phyloP scores from a whole-genome alignment of 2,113 vertebrate genomes.

The Serilophus lunatus region DNA sequence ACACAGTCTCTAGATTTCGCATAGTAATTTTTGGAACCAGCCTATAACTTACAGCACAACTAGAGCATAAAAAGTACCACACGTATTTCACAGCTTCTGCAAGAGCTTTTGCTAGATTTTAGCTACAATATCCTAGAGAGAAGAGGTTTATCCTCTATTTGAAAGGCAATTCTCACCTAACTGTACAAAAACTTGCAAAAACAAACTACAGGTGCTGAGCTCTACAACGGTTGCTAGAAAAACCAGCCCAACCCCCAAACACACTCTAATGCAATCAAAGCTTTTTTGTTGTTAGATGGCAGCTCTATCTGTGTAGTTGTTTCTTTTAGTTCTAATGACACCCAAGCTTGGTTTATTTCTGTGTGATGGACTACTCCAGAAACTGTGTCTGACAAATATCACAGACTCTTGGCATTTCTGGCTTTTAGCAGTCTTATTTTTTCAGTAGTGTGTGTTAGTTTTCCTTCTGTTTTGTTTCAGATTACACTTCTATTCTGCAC shows the following conservation, averaged over 20 bases:
- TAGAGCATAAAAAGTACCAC: neutral
- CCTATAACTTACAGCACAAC: neutral
- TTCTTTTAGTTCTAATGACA: neutral
- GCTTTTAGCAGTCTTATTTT: neutral
- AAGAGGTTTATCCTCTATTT: neutral
- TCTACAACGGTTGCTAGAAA: neutral
- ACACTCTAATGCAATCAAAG: neutral
- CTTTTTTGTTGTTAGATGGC: neutral
- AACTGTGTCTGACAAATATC: neutral
- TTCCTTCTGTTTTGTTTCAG: slow-evolving; percentile 27
- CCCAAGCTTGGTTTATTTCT: neutral
- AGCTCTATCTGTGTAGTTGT: neutral
- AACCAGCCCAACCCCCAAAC: neutral
- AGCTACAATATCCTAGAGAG: neutral
- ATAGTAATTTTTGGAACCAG: neutral
- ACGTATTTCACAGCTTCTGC: neutral
- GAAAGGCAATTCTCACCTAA: neutral
- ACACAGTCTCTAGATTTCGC: neutral
- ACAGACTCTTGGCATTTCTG: neutral
- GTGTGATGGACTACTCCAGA: neutral
- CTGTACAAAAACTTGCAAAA: neutral
- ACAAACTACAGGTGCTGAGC: no score
- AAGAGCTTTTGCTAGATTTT: neutral
- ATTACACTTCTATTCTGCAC: neutral
- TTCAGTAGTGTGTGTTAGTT: neutral